Base-by-base conservation (phyloP, 2,888 invertebrate species). In the Ariolimax columbianus region DNA sequence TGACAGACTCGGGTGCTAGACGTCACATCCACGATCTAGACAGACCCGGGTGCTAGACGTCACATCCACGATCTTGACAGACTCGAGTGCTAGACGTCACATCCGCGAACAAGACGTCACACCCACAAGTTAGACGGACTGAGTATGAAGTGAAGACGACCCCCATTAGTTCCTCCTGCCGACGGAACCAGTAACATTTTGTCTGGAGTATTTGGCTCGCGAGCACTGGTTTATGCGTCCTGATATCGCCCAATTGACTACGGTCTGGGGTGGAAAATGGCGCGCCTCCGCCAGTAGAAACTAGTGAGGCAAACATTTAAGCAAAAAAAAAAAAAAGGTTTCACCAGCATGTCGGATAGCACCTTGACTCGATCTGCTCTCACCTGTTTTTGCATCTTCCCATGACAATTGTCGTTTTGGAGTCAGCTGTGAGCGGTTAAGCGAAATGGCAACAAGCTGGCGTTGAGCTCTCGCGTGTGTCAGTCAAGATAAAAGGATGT, bases 301-400 rank as follows among this genome's bases (percentile, higher is more conserved):
- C n/a, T n/a, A n/a, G n/a, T n/a, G n/a, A n/a, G n/a, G n/a, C n/a
- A n/a, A n/a, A n/a, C n/a, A n/a, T n/a, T n/a, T n/a, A n/a, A n/a
- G n/a, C n/a, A n/a, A n/a, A n/a, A 55, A 55, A 17, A 17, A 19
- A 3, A 47, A 63, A 23, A 7, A 63, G 59, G 6, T 63, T 63
- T n/a, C 1, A n/a, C 59, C 9, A n/a, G 59, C n/a, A 63, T n/a
- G n/a, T 63, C 4, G 59, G 1, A n/a, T 4, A 63, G n/a, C 59
- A 63, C 59, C 26, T 63, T 63, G 59, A 14, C 47, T 40, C 73
- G n/a, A 73, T 43, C n/a, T 17, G 0, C n/a, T 26, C 43, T 73
- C 73, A 73, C 73, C 73, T 73, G 73, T 43, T 43, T 36, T 43
- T 30, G n/a, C 47, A 73, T 30, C 73, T 73, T 73, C 30, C 38